phyloP scores from a whole-genome alignment of 2,888 invertebrate genomes.

The Caenorhabditis sp. region DNA sequence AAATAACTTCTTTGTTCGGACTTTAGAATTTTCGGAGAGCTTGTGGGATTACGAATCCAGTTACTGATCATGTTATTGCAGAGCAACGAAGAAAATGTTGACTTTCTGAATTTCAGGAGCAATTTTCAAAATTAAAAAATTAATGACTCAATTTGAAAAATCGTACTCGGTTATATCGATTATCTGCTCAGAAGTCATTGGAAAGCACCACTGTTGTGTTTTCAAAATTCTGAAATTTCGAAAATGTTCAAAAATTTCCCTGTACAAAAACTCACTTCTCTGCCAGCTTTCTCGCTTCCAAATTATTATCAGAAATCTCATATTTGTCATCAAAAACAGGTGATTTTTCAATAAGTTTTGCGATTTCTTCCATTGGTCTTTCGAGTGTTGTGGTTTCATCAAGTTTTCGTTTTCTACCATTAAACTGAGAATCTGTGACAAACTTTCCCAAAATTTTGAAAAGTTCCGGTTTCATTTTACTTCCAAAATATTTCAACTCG shows the following conservation, averaged over 20 bases:
- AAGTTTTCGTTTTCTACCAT: constrained; percentile 5
- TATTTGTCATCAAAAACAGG: constrained; percentile 6
- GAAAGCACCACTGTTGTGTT: background rate
- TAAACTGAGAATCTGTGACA: constrained; percentile 50
- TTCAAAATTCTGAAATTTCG: background rate
- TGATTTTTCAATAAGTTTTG: background rate
- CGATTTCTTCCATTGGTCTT: background rate
- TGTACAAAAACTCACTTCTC: constrained; percentile 11
- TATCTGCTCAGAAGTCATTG: constrained; percentile 4
- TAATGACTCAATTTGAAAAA: background rate
- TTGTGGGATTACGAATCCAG: constrained; percentile 11
- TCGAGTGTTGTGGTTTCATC: constrained; percentile 5
- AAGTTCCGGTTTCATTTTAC: constrained; percentile 31
- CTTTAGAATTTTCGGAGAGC: constrained; percentile 2
- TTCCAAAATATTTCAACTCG: constrained; percentile 30
- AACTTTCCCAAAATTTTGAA: constrained; percentile 51
- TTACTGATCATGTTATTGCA: constrained; percentile 22
- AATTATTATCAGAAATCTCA: constrained; percentile 37
- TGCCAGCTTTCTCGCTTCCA: constrained; percentile 24
- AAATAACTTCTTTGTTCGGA: constrained; percentile 3
- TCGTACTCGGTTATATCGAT: background rate
- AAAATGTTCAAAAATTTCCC: no score
- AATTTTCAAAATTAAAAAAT: background rate
- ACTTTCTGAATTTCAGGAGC: background rate
- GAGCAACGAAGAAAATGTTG: background rate